These are phyloP conservation scores for Xyliphius kryptos DNA, from an alignment of 2,113 vertebrate genomes.

Conservation along the genomic window DNA sequence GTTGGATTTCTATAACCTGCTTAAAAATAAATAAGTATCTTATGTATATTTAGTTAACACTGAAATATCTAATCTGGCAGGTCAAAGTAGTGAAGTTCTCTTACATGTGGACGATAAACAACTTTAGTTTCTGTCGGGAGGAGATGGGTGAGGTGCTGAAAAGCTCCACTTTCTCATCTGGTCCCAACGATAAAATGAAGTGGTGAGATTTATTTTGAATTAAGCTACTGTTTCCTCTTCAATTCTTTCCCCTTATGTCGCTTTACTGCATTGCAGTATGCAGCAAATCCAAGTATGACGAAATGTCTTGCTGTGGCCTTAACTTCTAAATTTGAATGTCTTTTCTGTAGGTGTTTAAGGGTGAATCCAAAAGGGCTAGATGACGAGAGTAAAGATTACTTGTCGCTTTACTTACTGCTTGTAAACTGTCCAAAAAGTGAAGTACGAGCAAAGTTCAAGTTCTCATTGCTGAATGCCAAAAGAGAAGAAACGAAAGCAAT, in stretches of 20 bases:
- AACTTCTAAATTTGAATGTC: not conserved
- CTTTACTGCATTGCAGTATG: too few species aligned
- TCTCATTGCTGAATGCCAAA: conserved; percentile 96
- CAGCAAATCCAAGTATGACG: not conserved
- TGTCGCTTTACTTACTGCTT: conserved; percentile 92
- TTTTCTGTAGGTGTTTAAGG: conserved; percentile 80
- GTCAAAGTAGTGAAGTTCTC: conserved; percentile 99
- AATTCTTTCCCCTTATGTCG: too few species aligned
- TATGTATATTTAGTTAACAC: not conserved
- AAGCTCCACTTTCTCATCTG: conserved; percentile 97
- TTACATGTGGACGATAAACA: too few species aligned
- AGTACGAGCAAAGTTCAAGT: conserved; percentile 97
- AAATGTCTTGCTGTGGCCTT: not conserved
- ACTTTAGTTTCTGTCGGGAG: conserved; percentile 97
- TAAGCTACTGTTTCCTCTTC: too few species aligned
- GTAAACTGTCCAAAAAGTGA: conserved; percentile 98
- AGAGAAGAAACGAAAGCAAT: conserved; percentile 98
- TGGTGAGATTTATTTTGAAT: conserved; percentile 83
- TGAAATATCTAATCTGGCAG: conserved; percentile 52
- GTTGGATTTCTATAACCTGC: too few species aligned
- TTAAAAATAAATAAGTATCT: too few species aligned
- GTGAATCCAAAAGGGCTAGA: conserved; percentile 96
- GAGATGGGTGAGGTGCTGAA: conserved; percentile 99
- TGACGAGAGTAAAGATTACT: conserved; percentile 97
- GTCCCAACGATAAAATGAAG: conserved; percentile 98